A percentile compares a stretch with the other conserved stretches of the same genome.
phyloP scores from a whole-genome alignment of 2,888 invertebrate genomes.

The Diaphora mendica region DNA sequence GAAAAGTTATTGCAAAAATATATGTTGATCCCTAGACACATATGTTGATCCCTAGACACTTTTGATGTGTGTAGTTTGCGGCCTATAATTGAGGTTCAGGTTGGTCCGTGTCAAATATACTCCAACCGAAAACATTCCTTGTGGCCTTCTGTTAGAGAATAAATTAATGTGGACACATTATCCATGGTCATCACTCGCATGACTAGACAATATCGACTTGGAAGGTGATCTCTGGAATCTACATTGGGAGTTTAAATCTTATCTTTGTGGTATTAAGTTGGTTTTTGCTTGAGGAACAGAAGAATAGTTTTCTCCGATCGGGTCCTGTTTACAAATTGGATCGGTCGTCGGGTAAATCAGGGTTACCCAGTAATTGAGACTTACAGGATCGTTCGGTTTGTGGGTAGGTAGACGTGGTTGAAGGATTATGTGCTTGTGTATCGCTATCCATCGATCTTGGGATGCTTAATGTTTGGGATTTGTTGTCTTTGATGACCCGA shows the following conservation, averaged over 20 bases:
- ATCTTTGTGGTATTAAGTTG: constrained; percentile 33
- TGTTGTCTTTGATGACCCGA: constrained; percentile 45
- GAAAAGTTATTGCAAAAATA: no score
- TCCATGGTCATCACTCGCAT: constrained; percentile 84
- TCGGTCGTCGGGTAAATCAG: constrained; percentile 84
- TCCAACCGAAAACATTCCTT: constrained; percentile 55
- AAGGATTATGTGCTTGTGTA: constrained; percentile 78
- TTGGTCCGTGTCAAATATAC: constrained; percentile 53
- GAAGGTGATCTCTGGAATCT: constrained; percentile 67
- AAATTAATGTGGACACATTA: constrained; percentile 50
- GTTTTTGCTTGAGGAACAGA: constrained; percentile 43
- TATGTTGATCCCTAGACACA: no score
- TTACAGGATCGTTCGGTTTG: constrained; percentile 83
- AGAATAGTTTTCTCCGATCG: constrained; percentile 79
- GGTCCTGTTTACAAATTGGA: constrained; percentile 84
- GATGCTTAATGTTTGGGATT: constrained; percentile 53
- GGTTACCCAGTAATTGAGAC: constrained; percentile 85
- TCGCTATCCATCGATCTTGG: constrained; percentile 79
- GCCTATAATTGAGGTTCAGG: constrained; percentile 83
- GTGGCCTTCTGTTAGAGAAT: constrained; percentile 51
- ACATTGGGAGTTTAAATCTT: constrained; percentile 30
- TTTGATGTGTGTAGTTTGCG: no score
- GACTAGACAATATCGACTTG: constrained; percentile 84
- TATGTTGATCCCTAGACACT: no score
- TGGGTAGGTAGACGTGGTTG: constrained; percentile 71